Evolutionary conservation across 2,797 vertebrate genomes (phyloP), one percentile per base, ranked within the genome.

Genomic region (Dryobates pubescens): DNA sequence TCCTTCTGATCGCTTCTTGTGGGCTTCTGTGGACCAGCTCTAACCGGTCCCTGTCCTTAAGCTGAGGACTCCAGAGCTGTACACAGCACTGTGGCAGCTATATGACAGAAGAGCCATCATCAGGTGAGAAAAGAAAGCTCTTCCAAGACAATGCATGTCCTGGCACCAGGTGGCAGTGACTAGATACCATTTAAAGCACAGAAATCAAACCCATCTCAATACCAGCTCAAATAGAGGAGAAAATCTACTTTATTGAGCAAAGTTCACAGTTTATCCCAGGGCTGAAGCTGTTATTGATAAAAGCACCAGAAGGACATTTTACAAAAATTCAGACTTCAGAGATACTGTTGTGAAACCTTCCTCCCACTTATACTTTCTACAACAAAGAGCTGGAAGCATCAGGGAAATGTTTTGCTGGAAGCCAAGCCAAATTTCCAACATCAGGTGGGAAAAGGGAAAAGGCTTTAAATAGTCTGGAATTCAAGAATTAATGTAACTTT

Each of bases 341-440:
- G 29, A 34, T 64, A 56, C 56, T 22, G 19, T 76, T 84, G 58
- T 85, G 83, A 86, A 86, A 71, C 86, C 26, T 82, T 86, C 81
- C 75, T 82, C 47, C 56, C 1, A 2, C 78, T 84, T 92, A 12
- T 4, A 15, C 72, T 91, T 86, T 86, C 77, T 78, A 77, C 81
- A 91, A 87, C 51, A 91, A 87, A 95, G 83, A 72, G 51, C 75
- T 77, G 65, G 41, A 90, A 90, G 58, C 13, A 32, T 65, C 58
- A 75, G 76, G 56, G 69, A 75, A 94, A 85, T 58, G 49, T 74
- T 90, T 90, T 0, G 3, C 41, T 80, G 75, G 75, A 94, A 94
- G 51, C 51, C 71, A 89, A 82, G 61, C 47, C 26, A 77, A 74
- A 56, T 43, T 73, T 91, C 68, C 47, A 71, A 88, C 13, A 58